Evolutionary conservation across 1,140 invertebrate genomes (phyloP).

Genomic region (Leptestheria dahalacensis): DNA sequence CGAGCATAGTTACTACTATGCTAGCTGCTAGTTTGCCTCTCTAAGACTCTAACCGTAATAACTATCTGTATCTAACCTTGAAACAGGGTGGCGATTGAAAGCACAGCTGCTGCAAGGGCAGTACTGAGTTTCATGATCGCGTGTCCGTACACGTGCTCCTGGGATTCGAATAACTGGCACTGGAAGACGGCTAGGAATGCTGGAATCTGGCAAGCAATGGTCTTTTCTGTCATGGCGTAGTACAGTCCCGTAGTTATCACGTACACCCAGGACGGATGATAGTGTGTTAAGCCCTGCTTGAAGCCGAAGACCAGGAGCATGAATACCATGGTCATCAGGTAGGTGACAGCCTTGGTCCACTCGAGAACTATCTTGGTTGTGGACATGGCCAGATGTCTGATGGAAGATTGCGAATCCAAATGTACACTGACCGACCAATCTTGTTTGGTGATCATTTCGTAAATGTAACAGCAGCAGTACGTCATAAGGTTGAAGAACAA

Average conservation of each 20-base stretch:
- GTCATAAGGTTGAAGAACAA: conserved; percentile 68
- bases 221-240: conserved; percentile 53
- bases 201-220: conserved; percentile 44
- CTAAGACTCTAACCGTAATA: too few species aligned
- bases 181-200: conserved; percentile 37
- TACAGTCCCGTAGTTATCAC: conserved; percentile 47
- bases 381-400: conserved; percentile 63
- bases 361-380: conserved; percentile 63
- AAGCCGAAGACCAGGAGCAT: conserved; percentile 54
- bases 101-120: conserved; percentile 34
- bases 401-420: conserved; percentile 49
- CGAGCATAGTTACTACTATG: too few species aligned
- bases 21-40: too few species aligned
- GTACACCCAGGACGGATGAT: conserved; percentile 46
- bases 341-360: conserved; percentile 65
- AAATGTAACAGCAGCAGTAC: conserved; percentile 55
- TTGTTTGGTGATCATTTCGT: conserved; percentile 52
- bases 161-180: conserved; percentile 43
- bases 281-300: conserved; percentile 56
- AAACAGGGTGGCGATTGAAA: conserved; percentile 35
- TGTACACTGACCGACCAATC: conserved; percentile 59
- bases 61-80: conserved; percentile 29
- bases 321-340: conserved; percentile 60
- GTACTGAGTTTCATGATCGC: conserved; percentile 41
- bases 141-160: conserved; percentile 48